Base-by-base conservation (phyloP, 2,113 vertebrate species). In the Pachypanchax playfairii region DNA sequence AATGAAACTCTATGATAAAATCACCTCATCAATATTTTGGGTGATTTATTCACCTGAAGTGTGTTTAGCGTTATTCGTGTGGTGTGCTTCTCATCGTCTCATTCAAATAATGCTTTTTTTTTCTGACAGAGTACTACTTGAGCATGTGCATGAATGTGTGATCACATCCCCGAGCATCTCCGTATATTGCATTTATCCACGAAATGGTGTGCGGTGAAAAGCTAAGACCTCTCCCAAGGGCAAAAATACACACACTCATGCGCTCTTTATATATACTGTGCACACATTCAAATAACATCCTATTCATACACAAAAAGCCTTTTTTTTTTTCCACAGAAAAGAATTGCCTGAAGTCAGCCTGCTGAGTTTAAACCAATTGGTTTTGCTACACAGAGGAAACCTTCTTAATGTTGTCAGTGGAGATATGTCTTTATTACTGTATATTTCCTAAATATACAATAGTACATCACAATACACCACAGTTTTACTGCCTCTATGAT, bases 141-240 rank as follows among this genome's bases (percentile, higher is more conserved):
- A 65, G 35, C 52, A 38, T 43, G 44, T 65, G 18, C n/a, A 5
- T 55, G 54, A 56, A 20, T 63, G 48, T 65, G 36, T 48, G 31
- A 69, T 13, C 31, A 59, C 21, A 57, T 65, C 53, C 54, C 17
- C 0, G 1, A 63, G 54, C 20, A 63, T 42, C 50, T 31, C 10
- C 25, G 44, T 63, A 46, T 66, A 42, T 62, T 46, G 54, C 49
- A 54, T 73, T 68, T 38, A 61, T 77, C 48, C 75, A 28, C 70
- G 57, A 68, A 56, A 53, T 59, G 18, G 22, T 22, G 14, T 35
- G 31, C 17, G 44, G 26, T 65, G 55, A 67, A 67, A 47, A 69
- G 33, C 60, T 50, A 25, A 62, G 1, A 48, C 56, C 39, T 35
- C 36, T 20, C 26, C 17, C 20, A 20, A n/a, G 18, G 9, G 9